phyloP scores from a whole-genome alignment of 2,797 vertebrate species.

The Schizothorax lantsangensis region DNA sequence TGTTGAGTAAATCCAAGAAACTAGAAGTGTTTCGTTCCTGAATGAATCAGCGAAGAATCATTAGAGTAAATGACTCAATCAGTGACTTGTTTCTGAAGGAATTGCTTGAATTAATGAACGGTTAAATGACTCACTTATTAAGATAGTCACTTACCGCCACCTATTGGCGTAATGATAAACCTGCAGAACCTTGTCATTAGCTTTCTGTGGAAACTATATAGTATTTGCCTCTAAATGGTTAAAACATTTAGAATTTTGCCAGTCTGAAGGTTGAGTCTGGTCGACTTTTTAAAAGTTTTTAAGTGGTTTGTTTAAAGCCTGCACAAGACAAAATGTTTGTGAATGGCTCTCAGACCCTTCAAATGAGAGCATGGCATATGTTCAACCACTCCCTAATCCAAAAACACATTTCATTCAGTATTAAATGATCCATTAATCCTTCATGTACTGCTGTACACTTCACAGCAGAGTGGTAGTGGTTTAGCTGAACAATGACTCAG shows the following conservation, averaged over 20 bases:
- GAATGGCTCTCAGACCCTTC: neutral
- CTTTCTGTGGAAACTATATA: neutral
- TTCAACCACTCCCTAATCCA: constrained; percentile 15
- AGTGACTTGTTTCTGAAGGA: neutral
- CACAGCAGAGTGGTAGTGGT: constrained; percentile 21
- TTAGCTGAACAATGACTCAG: constrained; percentile 42
- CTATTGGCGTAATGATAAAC: neutral
- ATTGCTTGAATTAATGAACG: neutral
- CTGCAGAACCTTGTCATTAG: neutral
- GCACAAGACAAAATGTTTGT: neutral
- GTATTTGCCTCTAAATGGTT: neutral
- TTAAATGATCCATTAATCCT: constrained; percentile 43
- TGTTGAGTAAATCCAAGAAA: neutral
- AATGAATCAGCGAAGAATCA: neutral
- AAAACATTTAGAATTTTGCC: neutral
- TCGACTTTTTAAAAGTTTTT: neutral
- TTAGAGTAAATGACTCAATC: neutral
- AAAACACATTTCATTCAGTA: constrained; percentile 37
- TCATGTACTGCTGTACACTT: constrained; percentile 26
- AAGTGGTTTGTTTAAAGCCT: neutral
- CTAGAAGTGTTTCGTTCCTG: no score
- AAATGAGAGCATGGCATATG: neutral
- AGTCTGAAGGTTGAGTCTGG: neutral
- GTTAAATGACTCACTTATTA: neutral
- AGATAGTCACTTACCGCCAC: neutral